Evolutionary conservation across 2,888 invertebrate genomes (phyloP).

Genomic region (Acleris laterana): DNA sequence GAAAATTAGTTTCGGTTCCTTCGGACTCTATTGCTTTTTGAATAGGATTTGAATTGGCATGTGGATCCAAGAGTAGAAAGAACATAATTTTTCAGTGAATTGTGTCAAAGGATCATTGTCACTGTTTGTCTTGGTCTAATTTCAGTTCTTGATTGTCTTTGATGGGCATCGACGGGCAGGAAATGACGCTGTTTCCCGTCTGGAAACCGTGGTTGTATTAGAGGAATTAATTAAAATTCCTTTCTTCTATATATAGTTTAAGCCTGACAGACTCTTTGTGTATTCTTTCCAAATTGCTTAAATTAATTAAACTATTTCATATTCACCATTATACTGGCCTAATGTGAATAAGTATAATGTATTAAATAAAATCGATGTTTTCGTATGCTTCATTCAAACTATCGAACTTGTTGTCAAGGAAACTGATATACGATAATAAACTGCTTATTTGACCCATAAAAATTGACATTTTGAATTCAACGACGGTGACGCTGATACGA

Average conservation of each 20-base stretch:
- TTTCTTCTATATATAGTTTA: slow-evolving; percentile 29
- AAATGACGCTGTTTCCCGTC: slow-evolving; percentile 52
- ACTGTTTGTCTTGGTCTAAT: slow-evolving; percentile 55
- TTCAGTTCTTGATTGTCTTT: slow-evolving; percentile 55
- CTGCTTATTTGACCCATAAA: slow-evolving; percentile 1
- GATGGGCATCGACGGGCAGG: slow-evolving; percentile 53
- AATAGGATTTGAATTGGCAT: slow-evolving; percentile 10
- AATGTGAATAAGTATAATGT: not conserved
- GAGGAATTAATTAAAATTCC: slow-evolving; percentile 47
- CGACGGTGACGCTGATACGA: slow-evolving; percentile 26
- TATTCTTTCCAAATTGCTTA: not conserved
- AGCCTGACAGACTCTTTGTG: not conserved
- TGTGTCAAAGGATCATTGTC: slow-evolving; percentile 56
- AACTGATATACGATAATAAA: too few relatives aligned
- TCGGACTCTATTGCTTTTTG: not conserved
- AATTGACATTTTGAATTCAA: slow-evolving; percentile 15
- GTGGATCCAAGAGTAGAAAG: not conserved
- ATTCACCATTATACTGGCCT: not conserved
- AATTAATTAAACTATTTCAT: not conserved
- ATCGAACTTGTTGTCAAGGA: too few relatives aligned
- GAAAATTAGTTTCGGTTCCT: not conserved
- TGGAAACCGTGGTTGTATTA: slow-evolving; percentile 37
- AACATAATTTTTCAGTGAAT: slow-evolving; percentile 44
- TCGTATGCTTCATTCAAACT: not conserved
- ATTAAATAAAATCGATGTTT: not conserved